Conservation (phyloP, 1,140 invertebrate species). For the Philaenus spumarius region DNA sequence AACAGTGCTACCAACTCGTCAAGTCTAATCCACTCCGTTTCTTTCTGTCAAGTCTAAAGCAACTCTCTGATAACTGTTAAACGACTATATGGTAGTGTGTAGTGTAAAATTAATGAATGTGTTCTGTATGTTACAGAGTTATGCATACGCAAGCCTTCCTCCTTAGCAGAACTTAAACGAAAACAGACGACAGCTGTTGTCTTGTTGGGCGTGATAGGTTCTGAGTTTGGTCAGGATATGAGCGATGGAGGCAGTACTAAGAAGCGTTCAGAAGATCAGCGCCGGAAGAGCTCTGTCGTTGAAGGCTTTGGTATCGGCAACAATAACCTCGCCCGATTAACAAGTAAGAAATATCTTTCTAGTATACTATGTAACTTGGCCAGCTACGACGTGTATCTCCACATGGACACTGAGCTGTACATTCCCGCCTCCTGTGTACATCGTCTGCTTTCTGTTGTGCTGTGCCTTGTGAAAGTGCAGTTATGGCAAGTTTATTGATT, state of each 20-base stretch:
- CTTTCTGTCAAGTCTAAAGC: too few relatives aligned
- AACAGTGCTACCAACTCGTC: too few relatives aligned
- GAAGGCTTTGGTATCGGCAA: constrained; percentile 90
- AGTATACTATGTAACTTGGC: too few relatives aligned
- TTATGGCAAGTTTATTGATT: too few relatives aligned
- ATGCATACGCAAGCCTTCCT: constrained; percentile 68
- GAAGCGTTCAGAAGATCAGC: constrained; percentile 42
- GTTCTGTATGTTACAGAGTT: constrained; percentile 38
- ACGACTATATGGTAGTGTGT: neutral
- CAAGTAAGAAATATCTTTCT: too few relatives aligned
- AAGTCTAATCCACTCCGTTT: neutral
- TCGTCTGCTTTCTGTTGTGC: too few relatives aligned
- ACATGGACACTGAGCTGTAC: too few relatives aligned
- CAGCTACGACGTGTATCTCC: too few relatives aligned
- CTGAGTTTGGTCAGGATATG: constrained; percentile 94
- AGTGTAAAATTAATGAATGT: neutral
- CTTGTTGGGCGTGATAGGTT: constrained; percentile 92
- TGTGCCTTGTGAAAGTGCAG: too few relatives aligned
- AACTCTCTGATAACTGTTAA: too few relatives aligned
- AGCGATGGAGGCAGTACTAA: constrained; percentile 25
- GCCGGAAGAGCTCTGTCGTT: constrained; percentile 73
- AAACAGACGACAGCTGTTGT: constrained; percentile 98
- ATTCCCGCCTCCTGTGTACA: too few relatives aligned
- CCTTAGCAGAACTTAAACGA: constrained; percentile 77
- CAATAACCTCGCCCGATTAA: constrained; percentile 83